phyloP scores from a whole-genome alignment of 2,888 invertebrate species.

The Leptopterna dolabrata region DNA sequence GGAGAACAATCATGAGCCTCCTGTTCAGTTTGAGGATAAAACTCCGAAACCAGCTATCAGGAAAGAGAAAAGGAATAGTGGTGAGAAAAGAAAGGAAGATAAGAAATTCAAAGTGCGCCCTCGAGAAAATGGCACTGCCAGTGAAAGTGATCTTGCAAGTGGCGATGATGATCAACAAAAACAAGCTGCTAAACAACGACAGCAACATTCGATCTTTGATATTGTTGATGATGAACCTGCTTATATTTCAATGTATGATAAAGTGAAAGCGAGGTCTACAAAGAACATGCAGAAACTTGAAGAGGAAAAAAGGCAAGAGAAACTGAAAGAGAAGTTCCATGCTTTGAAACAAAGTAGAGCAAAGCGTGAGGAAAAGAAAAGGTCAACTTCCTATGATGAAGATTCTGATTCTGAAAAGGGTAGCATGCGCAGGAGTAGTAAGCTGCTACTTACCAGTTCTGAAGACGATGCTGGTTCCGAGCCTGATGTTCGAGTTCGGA shows the following conservation, averaged over 20 bases:
- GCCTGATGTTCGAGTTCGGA: constrained; percentile 56
- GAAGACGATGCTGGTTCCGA: constrained; percentile 70
- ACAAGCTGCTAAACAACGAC: constrained; percentile 75
- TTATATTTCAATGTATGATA: constrained; percentile 97
- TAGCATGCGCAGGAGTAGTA: constrained; percentile 68
- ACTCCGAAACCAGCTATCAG: constrained; percentile 57
- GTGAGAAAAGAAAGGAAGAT: constrained; percentile 64
- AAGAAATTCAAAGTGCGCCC: constrained; percentile 69
- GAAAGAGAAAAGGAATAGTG: constrained; percentile 64
- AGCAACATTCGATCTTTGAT: constrained; percentile 89
- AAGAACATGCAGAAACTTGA: constrained; percentile 94
- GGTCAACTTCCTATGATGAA: constrained; percentile 89
- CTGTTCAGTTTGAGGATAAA: constrained; percentile 54
- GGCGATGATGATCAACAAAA: constrained; percentile 64
- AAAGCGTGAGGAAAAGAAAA: constrained; percentile 88
- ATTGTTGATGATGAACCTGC: constrained; percentile 89
- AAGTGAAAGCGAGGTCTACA: constrained; percentile 92
- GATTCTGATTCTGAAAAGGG: constrained; percentile 78
- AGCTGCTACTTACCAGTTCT: constrained; percentile 70
- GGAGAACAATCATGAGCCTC: constrained; percentile 22
- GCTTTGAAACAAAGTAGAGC: constrained; percentile 88
- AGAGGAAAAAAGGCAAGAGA: constrained; percentile 86
- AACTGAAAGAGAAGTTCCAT: constrained; percentile 89
- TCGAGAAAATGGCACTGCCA: constrained; percentile 68
- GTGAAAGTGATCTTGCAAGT: constrained; percentile 65